These are phyloP conservation scores for Eupithecia vulgata DNA, from an alignment of 2,888 invertebrate species.

Conservation along the genomic window DNA sequence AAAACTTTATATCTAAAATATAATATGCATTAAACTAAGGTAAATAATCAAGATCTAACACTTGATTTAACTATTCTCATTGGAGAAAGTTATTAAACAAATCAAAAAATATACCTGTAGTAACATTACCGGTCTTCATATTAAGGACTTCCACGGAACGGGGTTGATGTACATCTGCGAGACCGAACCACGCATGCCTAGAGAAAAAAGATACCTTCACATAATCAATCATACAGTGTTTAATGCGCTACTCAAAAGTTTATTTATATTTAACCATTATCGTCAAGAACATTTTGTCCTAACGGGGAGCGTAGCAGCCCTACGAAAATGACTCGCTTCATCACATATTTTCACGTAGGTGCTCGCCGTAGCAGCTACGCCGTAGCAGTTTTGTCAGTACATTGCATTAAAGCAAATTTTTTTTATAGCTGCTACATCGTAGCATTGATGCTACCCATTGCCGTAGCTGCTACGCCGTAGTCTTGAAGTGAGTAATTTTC, in stretches of 20 bases:
- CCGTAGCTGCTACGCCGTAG: background rate
- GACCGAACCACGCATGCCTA: constrained; percentile 86
- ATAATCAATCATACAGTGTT: background rate
- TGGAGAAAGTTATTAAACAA: constrained; percentile 29
- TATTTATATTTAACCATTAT: background rate
- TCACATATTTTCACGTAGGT: no score
- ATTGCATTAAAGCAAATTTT: no score
- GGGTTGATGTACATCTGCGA: constrained; percentile 87
- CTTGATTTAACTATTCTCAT: constrained; percentile 44
- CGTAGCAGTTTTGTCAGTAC: background rate
- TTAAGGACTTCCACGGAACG: constrained; percentile 84
- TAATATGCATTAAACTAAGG: constrained; percentile 45
- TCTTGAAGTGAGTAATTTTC: no score
- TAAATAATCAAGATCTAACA: constrained; percentile 36
- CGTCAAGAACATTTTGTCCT: background rate
- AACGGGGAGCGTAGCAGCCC: background rate
- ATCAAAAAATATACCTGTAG: constrained; percentile 4
- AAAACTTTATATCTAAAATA: constrained; percentile 69
- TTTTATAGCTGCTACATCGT: no score
- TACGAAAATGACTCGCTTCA: background rate
- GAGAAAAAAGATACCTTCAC: background rate
- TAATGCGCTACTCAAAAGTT: background rate
- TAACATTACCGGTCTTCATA: constrained; percentile 49
- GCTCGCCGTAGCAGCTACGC: background rate
- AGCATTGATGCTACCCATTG: no score